A percentile compares a stretch with the other conserved stretches of the same genome.
Evolutionary conservation across 2,113 vertebrate species (phyloP).

Genomic region (Lophius piscatorius): DNA sequence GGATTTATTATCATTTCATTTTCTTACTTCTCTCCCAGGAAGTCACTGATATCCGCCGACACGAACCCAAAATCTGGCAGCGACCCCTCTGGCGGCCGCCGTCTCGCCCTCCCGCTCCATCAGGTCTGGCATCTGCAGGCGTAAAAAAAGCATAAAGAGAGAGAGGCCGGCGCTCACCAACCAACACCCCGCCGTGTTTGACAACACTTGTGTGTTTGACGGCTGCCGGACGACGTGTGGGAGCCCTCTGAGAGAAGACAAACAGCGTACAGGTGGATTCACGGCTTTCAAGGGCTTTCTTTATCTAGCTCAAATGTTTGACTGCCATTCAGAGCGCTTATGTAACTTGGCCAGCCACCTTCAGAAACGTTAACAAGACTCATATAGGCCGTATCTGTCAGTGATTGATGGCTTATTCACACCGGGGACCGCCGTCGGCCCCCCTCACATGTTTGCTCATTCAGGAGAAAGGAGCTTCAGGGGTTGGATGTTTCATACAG

Average conservation of each 20-base stretch:
- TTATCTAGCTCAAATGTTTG: constrained; percentile 81
- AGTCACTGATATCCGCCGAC: too few species aligned
- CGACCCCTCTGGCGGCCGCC: too few species aligned
- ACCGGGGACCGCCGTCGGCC: constrained; percentile 14
- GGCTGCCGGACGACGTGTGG: constrained; percentile 55
- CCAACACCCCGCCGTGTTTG: constrained; percentile 66
- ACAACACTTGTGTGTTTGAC: constrained; percentile 56
- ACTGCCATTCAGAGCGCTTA: constrained; percentile 67
- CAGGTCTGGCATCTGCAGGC: constrained; percentile 19
- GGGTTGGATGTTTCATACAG: too few species aligned
- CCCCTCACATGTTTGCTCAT: too few species aligned
- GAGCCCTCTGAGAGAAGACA: constrained; percentile 71
- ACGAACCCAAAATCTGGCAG: too few species aligned
- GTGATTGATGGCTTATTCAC: constrained; percentile 42
- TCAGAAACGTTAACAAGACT: constrained; percentile 38
- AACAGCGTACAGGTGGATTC: constrained; percentile 83
- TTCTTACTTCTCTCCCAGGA: too few species aligned
- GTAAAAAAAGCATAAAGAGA: background rate
- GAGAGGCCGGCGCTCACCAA: constrained; percentile 16
- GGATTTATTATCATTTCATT: too few species aligned
- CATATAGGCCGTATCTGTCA: constrained; percentile 44
- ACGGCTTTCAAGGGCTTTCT: constrained; percentile 72
- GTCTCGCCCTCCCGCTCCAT: too few species aligned
- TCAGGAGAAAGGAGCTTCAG: too few species aligned
- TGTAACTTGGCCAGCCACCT: constrained; percentile 71